Percentiles rank a stretch among this genome's conserved stretches.
Evolutionary conservation across 37 sponge, comb jelly and placozoan species (phyloP).

Genomic region (Halichondria panicea): DNA sequence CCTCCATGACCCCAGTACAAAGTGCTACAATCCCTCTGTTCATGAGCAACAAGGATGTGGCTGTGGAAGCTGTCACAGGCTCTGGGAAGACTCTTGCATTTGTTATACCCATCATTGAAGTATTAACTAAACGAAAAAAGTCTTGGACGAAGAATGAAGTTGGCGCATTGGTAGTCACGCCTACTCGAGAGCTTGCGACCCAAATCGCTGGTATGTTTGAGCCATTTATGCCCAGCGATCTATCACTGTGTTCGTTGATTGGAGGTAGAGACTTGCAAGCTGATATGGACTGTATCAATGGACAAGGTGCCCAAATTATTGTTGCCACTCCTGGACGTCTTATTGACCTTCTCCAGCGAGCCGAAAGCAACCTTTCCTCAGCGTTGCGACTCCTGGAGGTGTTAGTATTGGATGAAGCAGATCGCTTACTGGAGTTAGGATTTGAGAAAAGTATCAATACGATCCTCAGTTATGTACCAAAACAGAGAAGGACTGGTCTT

Average conservation of each 20-base stretch:
- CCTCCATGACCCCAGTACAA: conserved; percentile 77
- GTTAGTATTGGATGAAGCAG: conserved; percentile 97
- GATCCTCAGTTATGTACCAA: conserved; percentile 84
- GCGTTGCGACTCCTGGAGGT: conserved; percentile 72
- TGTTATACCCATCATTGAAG: conserved; percentile 90
- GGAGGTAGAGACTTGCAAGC: conserved; percentile 73
- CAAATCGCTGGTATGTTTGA: conserved; percentile 82
- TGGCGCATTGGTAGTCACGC: conserved; percentile 77
- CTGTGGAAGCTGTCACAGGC: conserved; percentile 94
- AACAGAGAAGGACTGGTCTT: conserved; percentile 93
- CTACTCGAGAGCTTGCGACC: conserved; percentile 93
- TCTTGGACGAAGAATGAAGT: conserved; percentile 12
- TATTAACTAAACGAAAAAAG: conserved; percentile 27
- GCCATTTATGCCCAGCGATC: conserved; percentile 42
- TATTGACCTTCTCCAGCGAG: conserved; percentile 62
- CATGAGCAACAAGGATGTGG: conserved; percentile 88
- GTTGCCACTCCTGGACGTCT: conserved; percentile 90
- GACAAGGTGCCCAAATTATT: conserved; percentile 42
- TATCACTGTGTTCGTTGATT: conserved; percentile 42
- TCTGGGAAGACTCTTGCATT: conserved; percentile 98
- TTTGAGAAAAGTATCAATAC: conserved; percentile 83
- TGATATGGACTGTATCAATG: conserved; percentile 19
- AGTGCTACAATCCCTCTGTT: conserved; percentile 81
- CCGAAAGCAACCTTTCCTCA: conserved; percentile 39
- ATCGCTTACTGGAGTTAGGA: conserved; percentile 91